Base-by-base conservation (phyloP, 2,888 invertebrate genomes). In the Gortyna flavago region DNA sequence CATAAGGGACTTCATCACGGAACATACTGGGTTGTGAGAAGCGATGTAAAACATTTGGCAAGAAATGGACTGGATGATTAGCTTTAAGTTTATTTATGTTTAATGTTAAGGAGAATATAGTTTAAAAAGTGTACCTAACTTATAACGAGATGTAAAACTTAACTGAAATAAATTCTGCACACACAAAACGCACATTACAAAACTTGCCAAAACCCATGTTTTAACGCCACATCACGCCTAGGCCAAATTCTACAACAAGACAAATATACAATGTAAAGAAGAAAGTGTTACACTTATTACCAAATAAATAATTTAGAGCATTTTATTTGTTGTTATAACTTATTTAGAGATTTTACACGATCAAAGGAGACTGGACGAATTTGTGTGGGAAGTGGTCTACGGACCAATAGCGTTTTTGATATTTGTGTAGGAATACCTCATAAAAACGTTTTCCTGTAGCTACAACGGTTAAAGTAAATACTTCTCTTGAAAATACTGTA, bases 1-100 rank as follows among this genome's bases (percentile, higher is more conserved):
- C 0, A 92, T 95, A 29, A 88, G 94, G 66, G 90, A 91, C n/a
- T 96, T 95, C 79, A 93, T 96, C n/a, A 82, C 82, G 0, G 59
- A 93, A 67, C 90, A 93, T 48, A 95, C 95, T 2, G 93, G 92
- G 48, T 79, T 94, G 64, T 93, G 85, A 85, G 41, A 16, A 41
- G 0, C 2, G 16, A 18, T 29, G n/a, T 18, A 29, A 61, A 41
- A n/a, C 3, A 54, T 25, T 54, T 9, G 35, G 35, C 59, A 35
- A 32, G n/a, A 21, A 44, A 35, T 35, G 25, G 25, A 70, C 48
- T 29, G 6, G 21, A 44, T 9, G 2, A 38, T 57, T 72, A 51
- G 62, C 25, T 54, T 32, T 67, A 84, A n/a, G 48, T 57, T 70
- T 84, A 70, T 73, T 84, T 84, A 61, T 73, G n/a, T 44, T 54